phyloP scores from a whole-genome alignment of 2,113 vertebrate species.

The Pterocles burchelli region DNA sequence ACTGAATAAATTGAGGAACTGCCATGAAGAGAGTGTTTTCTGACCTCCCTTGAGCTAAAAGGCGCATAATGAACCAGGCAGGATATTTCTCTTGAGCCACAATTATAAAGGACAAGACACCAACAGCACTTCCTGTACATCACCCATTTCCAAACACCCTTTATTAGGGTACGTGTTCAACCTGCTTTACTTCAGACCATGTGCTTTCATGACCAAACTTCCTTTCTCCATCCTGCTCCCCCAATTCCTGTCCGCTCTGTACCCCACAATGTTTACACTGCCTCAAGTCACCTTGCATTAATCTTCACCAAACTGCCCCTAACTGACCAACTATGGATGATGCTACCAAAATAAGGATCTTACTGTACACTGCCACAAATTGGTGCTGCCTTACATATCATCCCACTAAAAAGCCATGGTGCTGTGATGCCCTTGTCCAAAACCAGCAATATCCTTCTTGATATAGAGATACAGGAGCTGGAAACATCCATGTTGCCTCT shows the following conservation, averaged over 20 bases:
- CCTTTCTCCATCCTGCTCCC: background rate
- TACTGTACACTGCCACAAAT: background rate
- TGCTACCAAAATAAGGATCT: background rate
- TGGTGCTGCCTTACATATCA: background rate
- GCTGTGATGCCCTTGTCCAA: background rate
- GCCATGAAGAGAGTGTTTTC: background rate
- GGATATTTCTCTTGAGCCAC: background rate
- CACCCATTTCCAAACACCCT: background rate
- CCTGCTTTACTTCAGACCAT: background rate
- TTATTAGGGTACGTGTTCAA: rapidly evolving
- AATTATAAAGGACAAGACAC: background rate
- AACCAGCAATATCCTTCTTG: background rate
- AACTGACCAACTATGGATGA: background rate
- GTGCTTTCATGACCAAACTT: background rate
- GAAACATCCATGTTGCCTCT: background rate
- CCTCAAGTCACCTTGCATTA: background rate
- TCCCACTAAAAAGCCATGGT: background rate
- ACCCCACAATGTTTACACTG: background rate
- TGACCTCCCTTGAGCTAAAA: background rate
- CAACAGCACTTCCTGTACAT: background rate
- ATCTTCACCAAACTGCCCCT: background rate
- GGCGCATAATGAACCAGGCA: background rate
- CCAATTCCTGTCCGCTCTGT: background rate
- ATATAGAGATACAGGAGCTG: background rate
- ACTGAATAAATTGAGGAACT: background rate